These are phyloP conservation scores for Liodrosophila aerea DNA, from an alignment of 2,888 invertebrate genomes.

Conservation along the genomic window DNA sequence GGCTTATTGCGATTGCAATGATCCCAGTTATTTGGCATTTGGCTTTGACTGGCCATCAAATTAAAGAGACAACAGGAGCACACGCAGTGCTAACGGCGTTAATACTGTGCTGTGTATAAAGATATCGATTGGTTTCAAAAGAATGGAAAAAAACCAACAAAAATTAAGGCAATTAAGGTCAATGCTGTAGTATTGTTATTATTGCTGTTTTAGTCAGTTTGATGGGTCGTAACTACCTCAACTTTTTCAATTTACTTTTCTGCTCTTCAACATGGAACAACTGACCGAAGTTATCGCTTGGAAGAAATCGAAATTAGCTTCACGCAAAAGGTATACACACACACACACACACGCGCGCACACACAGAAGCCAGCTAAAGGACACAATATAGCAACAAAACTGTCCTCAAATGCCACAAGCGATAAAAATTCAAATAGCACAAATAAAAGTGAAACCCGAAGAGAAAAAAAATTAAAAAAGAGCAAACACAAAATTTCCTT, in stretches of 20 bases:
- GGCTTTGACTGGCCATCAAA: conserved; percentile 31
- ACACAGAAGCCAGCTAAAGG: not conserved
- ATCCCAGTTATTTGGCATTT: conserved; percentile 15
- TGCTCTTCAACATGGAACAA: conserved; percentile 35
- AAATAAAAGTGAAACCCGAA: conserved; percentile 32
- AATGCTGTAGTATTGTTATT: conserved; percentile 19
- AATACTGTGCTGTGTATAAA: conserved; percentile 28
- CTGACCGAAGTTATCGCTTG: conserved; percentile 59
- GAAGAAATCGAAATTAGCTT: conserved; percentile 54
- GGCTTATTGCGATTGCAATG: conserved; percentile 30
- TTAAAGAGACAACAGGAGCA: conserved; percentile 37
- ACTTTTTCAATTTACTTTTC: conserved; percentile 68
- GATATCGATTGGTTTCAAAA: conserved; percentile 56
- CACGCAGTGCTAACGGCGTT: conserved; percentile 15
- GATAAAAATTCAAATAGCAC: conserved; percentile 71
- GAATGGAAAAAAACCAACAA: conserved; percentile 1
- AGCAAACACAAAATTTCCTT: conserved; percentile 20
- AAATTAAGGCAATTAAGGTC: conserved; percentile 66
- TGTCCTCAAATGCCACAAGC: conserved; percentile 30
- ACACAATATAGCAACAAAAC: conserved; percentile 14
- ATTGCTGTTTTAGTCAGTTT: conserved; percentile 29
- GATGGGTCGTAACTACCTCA: conserved; percentile 57
- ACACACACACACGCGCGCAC: not conserved
- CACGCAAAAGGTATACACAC: not conserved
- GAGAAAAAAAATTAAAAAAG: not conserved